Evolutionary conservation across 2,797 vertebrate species (phyloP).

Genomic region (Protonibea diacanthus): DNA sequence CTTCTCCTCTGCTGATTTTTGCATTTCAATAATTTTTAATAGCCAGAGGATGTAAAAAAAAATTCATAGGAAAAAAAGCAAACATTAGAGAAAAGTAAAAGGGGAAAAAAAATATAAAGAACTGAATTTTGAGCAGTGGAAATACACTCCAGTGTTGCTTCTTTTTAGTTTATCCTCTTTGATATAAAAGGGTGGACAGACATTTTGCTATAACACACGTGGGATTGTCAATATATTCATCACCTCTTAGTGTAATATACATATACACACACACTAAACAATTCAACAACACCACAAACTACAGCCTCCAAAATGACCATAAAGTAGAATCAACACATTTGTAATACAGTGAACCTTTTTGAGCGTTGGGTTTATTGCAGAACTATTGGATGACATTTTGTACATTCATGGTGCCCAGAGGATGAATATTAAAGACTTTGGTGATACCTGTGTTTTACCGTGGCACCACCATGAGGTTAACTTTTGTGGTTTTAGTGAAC

Average conservation of each 20-base stretch:
- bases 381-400: background rate
- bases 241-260: background rate
- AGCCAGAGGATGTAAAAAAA: background rate
- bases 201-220: background rate
- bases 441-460: background rate
- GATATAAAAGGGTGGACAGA: background rate
- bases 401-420: background rate
- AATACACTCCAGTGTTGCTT: background rate
- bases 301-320: background rate
- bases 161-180: background rate
- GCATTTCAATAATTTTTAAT: background rate
- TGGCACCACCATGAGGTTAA: background rate
- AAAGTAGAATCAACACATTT: background rate
- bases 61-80: background rate
- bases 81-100: background rate
- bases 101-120: background rate
- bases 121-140: background rate
- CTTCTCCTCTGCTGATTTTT: background rate
- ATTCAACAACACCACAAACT: background rate
- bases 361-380: background rate
- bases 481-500: slow-evolving; percentile 9
- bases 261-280: background rate
- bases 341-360: background rate
- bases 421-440: background rate
- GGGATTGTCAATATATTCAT: background rate